phyloP scores from a whole-genome alignment of 2,888 invertebrate genomes.

The Cinara cedri region DNA sequence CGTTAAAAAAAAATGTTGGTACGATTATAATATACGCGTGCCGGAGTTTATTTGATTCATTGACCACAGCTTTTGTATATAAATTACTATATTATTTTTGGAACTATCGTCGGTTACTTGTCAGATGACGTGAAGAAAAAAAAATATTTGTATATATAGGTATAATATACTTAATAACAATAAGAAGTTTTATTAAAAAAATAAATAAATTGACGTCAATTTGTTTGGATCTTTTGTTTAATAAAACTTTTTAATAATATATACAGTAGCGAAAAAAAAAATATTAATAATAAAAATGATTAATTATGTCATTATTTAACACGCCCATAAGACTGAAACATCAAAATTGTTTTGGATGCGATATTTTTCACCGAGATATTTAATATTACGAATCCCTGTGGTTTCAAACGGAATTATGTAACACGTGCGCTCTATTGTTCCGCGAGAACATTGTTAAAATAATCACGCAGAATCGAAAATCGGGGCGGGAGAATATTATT shows the following conservation, averaged over 20 bases:
- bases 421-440: constrained; percentile 44
- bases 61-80: constrained; percentile 1
- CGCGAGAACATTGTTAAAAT: constrained; percentile 24
- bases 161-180: constrained; percentile 3
- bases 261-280: constrained; percentile 3
- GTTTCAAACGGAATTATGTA: constrained; percentile 41
- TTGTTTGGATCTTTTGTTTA: constrained; percentile 49
- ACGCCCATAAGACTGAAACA: constrained; percentile 34
- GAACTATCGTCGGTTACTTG: constrained; percentile 26
- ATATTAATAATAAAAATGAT: neutral
- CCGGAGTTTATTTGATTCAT: constrained; percentile 37
- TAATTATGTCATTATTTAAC: constrained; percentile 49
- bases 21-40: neutral
- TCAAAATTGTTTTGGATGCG: constrained; percentile 30
- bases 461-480: constrained; percentile 33
- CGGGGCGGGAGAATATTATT: neutral
- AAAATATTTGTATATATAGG: neutral
- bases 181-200: constrained; percentile 48
- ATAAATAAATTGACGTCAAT: constrained; percentile 52
- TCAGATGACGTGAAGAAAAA: constrained; percentile 23
- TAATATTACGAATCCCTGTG: constrained; percentile 43
- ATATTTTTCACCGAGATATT: constrained; percentile 45
- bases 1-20: neutral
- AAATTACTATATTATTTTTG: constrained; percentile 24
- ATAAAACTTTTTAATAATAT: constrained; percentile 53